These are phyloP conservation scores for Chelmon rostratus DNA, from an alignment of 2,797 vertebrate genomes.

Conservation along the genomic window DNA sequence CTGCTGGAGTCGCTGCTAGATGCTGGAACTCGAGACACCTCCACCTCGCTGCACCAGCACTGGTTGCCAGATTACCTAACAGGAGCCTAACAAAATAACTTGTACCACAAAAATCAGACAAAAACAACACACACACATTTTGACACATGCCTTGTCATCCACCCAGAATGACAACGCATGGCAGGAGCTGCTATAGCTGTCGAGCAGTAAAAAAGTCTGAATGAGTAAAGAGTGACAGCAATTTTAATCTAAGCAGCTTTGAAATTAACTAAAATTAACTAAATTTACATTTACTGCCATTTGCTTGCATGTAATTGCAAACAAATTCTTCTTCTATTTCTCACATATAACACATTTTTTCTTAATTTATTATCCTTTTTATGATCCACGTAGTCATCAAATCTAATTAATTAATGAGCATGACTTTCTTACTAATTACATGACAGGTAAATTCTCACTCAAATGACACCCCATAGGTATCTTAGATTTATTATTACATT, in stretches of 20 bases:
- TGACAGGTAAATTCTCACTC: constrained; percentile 13
- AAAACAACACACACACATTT: constrained; percentile 3
- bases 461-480: constrained; percentile 4
- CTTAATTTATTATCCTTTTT: background rate
- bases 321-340: background rate
- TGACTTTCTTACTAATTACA: background rate
- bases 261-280: background rate
- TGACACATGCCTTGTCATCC: background rate
- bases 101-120: constrained; percentile 25
- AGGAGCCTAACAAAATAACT: constrained; percentile 36
- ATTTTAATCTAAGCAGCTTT: background rate
- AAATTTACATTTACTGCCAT: background rate
- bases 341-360: background rate
- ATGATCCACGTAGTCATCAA: background rate
- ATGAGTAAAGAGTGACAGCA: background rate
- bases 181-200: background rate
- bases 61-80: constrained; percentile 52
- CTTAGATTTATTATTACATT: constrained; percentile 7
- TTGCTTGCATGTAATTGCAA: background rate
- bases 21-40: constrained; percentile 73
- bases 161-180: background rate
- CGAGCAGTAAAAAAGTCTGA: constrained; percentile 3
- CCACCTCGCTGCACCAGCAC: constrained; percentile 48
- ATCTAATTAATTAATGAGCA: background rate
- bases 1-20: constrained; percentile 92